phyloP scores from a whole-genome alignment of 2,888 invertebrate species.

The Ctena decussata region DNA sequence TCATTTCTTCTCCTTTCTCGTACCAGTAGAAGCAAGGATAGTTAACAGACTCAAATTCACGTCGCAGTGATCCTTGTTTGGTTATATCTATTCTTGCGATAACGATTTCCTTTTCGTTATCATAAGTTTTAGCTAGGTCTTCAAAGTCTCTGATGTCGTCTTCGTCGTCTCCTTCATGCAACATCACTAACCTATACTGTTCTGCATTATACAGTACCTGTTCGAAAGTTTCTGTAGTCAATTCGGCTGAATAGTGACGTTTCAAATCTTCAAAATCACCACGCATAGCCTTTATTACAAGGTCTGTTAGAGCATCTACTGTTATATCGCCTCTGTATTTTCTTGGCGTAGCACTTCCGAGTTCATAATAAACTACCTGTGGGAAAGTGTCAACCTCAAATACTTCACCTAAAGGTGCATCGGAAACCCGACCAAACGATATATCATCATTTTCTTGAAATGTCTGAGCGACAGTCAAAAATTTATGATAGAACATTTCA shows the following conservation, averaged over 20 bases:
- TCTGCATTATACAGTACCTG: slow-evolving; percentile 32
- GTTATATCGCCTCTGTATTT: slow-evolving; percentile 49
- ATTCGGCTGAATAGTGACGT: slow-evolving; percentile 27
- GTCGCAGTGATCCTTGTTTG: slow-evolving; percentile 30
- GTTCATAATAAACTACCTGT: slow-evolving; percentile 60
- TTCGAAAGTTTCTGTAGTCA: slow-evolving; percentile 35
- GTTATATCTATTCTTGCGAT: slow-evolving; percentile 51
- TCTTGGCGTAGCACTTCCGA: slow-evolving; percentile 53
- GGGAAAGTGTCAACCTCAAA: slow-evolving; percentile 59
- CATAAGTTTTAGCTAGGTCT: slow-evolving; percentile 55
- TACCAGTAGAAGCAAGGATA: slow-evolving; percentile 57
- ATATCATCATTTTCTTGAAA: slow-evolving; percentile 71
- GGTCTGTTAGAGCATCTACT: slow-evolving; percentile 28
- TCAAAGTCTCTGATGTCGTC: slow-evolving; percentile 48
- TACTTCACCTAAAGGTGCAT: slow-evolving; percentile 50
- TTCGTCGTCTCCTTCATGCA: slow-evolving; percentile 47
- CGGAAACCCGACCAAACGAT: slow-evolving; percentile 68
- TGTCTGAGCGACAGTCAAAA: slow-evolving; percentile 68
- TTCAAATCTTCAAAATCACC: slow-evolving; percentile 28
- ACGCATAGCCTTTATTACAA: slow-evolving; percentile 23
- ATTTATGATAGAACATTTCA: slow-evolving; percentile 67
- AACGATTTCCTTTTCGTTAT: slow-evolving; percentile 43
- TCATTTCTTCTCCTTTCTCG: slow-evolving; percentile 7
- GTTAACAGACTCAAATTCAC: slow-evolving; percentile 11
- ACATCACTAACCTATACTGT: slow-evolving; percentile 52